A percentile compares a stretch with the other conserved stretches of the same genome.
These are phyloP conservation scores for Nymphalis c-album DNA, from an alignment of 2,888 invertebrate species.

Conservation along the genomic window DNA sequence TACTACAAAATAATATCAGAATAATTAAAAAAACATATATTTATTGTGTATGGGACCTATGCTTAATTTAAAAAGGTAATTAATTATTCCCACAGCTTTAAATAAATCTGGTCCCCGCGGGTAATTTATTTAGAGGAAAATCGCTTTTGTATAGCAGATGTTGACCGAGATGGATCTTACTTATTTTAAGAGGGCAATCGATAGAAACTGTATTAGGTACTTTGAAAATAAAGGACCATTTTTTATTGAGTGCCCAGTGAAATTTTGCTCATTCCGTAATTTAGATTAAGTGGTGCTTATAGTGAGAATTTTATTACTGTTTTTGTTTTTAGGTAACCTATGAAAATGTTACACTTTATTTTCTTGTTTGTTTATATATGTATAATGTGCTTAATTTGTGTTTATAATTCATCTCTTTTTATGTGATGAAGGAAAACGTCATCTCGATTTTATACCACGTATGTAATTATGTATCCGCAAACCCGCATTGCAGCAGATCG, in stretches of 20 bases:
- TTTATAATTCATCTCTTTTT: too few relatives aligned
- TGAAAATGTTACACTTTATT: too few relatives aligned
- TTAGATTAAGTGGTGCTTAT: conserved; percentile 20
- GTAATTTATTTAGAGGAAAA: conserved; percentile 27
- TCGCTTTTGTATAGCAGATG: conserved; percentile 30
- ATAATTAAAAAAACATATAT: too few relatives aligned
- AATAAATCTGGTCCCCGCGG: conserved; percentile 9
- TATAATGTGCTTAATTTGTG: too few relatives aligned
- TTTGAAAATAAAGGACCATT: conserved; percentile 20
- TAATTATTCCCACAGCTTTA: not conserved
- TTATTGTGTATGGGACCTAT: too few relatives aligned
- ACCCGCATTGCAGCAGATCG: too few relatives aligned
- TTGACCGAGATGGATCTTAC: conserved; percentile 25
- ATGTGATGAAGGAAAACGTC: too few relatives aligned
- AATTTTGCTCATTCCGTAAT: conserved; percentile 24
- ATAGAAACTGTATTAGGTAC: conserved; percentile 24
- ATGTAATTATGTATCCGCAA: too few relatives aligned
- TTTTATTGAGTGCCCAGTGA: conserved; percentile 24
- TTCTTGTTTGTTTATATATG: too few relatives aligned
- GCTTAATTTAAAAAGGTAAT: not conserved
- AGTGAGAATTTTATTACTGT: not conserved
- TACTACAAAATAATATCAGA: too few relatives aligned
- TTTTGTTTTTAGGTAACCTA: not conserved
- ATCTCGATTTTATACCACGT: too few relatives aligned
- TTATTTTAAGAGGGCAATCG: conserved; percentile 30